These are phyloP conservation scores for Nycteola revayana DNA, from an alignment of 2,888 invertebrate genomes.

Conservation along the genomic window DNA sequence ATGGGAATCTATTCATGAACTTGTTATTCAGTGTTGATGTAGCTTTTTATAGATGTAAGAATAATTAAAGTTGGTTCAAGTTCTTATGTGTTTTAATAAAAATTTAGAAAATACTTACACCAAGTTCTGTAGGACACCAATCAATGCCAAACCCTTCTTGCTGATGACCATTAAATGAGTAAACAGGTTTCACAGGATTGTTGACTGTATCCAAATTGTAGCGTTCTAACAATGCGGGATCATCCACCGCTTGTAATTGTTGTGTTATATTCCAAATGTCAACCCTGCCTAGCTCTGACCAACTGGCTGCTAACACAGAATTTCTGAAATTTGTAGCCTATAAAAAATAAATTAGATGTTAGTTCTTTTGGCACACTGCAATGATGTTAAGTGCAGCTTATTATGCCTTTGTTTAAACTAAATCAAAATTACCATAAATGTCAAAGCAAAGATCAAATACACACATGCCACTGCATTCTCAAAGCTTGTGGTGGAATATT, in stretches of 20 bases:
- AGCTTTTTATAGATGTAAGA: no score
- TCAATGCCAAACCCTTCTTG: conserved; percentile 97
- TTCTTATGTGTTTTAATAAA: no score
- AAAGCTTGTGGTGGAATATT: no score
- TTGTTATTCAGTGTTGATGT: no score
- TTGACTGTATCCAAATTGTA: conserved; percentile 84
- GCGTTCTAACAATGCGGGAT: conserved; percentile 81
- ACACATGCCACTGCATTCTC: no score
- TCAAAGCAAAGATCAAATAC: no score
- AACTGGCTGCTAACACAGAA: conserved; percentile 91
- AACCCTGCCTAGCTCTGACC: conserved; percentile 97
- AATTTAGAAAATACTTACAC: conserved; percentile 85
- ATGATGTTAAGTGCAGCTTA: no score
- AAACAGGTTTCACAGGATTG: conserved; percentile 85
- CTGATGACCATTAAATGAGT: conserved; percentile 94
- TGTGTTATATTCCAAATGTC: conserved; percentile 94
- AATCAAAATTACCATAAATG: no score
- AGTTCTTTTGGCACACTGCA: no score
- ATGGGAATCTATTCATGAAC: no score
- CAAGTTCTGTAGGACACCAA: conserved; percentile 92
- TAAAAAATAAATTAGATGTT: conserved; percentile 28
- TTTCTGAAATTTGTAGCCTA: conserved; percentile 84
- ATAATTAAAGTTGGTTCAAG: no score
- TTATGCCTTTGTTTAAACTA: no score
- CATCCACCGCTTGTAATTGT: conserved; percentile 91